Percentiles rank a stretch among this genome's conserved stretches.
Evolutionary conservation across 2,797 vertebrate genomes (phyloP).

Genomic region (Momotus momota): DNA sequence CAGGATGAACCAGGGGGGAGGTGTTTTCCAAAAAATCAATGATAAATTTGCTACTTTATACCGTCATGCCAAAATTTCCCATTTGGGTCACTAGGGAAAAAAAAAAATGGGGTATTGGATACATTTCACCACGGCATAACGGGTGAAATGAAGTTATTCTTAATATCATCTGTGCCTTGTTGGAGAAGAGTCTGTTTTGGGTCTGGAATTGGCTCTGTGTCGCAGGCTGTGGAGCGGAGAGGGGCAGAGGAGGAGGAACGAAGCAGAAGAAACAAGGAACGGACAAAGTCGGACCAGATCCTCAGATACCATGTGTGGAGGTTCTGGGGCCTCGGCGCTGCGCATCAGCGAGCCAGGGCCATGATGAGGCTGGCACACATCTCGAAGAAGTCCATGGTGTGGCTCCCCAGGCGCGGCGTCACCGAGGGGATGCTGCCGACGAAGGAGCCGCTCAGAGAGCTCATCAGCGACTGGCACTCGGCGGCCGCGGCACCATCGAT

Average conservation of each 20-base stretch:
- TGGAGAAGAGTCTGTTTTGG: neutral
- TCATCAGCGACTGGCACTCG: slow-evolving; percentile 83
- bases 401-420: slow-evolving; percentile 88
- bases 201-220: neutral
- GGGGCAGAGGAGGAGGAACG: neutral
- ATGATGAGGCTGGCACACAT: slow-evolving; percentile 99
- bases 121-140: neutral
- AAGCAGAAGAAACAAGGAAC: neutral
- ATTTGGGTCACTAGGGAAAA: neutral
- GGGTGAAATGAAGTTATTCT: neutral
- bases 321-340: neutral
- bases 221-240: neutral
- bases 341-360: slow-evolving; percentile 90
- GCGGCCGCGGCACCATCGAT: slow-evolving; percentile 84
- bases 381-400: slow-evolving; percentile 99
- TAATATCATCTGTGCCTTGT: neutral
- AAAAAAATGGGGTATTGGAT: neutral
- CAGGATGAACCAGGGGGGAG: neutral
- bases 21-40: neutral
- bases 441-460: slow-evolving; percentile 89
- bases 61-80: neutral
- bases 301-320: slow-evolving; percentile 23
- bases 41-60: neutral
- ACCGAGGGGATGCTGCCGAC: slow-evolving; percentile 83
- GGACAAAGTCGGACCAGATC: neutral